A percentile compares a stretch with the other conserved stretches of the same genome.
phyloP scores from a whole-genome alignment of 2,113 vertebrate genomes.

The Formicarius rufipectus region DNA sequence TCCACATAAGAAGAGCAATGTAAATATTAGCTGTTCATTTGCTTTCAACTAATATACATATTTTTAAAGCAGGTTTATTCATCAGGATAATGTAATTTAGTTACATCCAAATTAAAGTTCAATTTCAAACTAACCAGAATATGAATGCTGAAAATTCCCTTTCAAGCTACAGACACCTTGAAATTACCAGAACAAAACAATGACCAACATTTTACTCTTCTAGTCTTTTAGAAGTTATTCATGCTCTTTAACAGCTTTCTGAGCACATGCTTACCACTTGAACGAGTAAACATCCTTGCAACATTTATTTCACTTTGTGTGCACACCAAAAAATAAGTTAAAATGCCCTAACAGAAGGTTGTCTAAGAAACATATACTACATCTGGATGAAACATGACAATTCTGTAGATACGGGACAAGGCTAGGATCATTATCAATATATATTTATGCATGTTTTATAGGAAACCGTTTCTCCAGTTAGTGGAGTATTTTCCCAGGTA shows the following conservation, averaged over 20 bases:
- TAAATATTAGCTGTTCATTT: neutral
- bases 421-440: neutral
- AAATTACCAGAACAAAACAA: slow-evolving; percentile 3
- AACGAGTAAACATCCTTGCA: neutral
- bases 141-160: neutral
- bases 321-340: neutral
- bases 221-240: neutral
- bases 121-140: neutral
- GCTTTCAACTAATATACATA: neutral
- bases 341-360: neutral
- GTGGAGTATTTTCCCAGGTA: neutral
- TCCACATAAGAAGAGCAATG: neutral
- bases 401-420: neutral
- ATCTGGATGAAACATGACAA: neutral
- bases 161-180: neutral
- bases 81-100: neutral
- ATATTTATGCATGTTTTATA: neutral
- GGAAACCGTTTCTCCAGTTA: neutral
- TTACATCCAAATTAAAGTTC: neutral
- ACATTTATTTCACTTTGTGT: neutral
- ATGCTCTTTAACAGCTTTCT: neutral
- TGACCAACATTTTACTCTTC: neutral
- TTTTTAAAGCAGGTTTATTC: slow-evolving; percentile 11
- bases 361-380: neutral
- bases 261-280: neutral